These are phyloP conservation scores for Drosophila cardini DNA, from an alignment of 1,140 invertebrate genomes.

Conservation along the genomic window DNA sequence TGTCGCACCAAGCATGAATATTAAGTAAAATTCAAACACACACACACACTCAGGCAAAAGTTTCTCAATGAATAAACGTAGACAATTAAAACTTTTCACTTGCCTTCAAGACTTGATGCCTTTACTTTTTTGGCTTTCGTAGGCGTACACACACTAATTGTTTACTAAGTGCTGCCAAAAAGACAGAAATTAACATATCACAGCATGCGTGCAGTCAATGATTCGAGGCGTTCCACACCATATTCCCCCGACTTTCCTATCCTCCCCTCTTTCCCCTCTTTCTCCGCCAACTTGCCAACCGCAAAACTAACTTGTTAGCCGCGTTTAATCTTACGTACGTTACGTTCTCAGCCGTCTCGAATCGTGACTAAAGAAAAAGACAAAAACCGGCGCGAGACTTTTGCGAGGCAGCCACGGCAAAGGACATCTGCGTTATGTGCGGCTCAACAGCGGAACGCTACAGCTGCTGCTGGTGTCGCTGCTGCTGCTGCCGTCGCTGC, in stretches of 20 bases:
- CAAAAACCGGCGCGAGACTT: constrained; percentile 61
- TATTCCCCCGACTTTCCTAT: neutral
- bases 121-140: neutral
- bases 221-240: constrained; percentile 6
- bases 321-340: constrained; percentile 37
- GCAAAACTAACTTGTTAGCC: constrained; percentile 12
- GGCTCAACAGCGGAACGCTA: constrained; percentile 35
- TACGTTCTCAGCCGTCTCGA: neutral
- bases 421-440: constrained; percentile 80
- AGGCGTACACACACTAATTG: constrained; percentile 65
- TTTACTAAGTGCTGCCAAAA: constrained; percentile 73
- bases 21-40: constrained; percentile 40
- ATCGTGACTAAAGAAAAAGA: neutral
- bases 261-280: neutral
- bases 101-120: constrained; percentile 44
- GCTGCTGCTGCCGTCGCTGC: too few species aligned
- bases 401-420: constrained; percentile 70
- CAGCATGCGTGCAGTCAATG: constrained; percentile 57
- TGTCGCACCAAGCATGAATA: constrained; percentile 50
- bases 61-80: constrained; percentile 78
- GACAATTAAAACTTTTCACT: constrained; percentile 80
- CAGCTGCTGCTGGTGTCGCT: constrained; percentile 6
- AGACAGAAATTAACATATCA: constrained; percentile 75
- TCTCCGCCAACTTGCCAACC: neutral
- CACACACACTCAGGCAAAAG: constrained; percentile 10